These are phyloP conservation scores for rabbit (Oryctolagus cuniculus) DNA, from an alignment of 2,113 vertebrate genomes.

Conservation along the genomic window DNA sequence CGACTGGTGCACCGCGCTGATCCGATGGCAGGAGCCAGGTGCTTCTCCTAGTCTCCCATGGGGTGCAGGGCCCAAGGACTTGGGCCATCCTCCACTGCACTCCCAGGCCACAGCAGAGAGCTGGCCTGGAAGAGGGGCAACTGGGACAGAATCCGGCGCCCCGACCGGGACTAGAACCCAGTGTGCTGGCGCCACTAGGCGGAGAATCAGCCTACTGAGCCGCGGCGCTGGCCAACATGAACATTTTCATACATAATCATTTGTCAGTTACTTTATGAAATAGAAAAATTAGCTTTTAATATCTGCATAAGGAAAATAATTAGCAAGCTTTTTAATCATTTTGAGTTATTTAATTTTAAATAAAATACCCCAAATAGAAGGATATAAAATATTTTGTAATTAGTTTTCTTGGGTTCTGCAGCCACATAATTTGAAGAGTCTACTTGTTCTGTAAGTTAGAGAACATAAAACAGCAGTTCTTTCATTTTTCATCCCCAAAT, in stretches of 20 bases:
- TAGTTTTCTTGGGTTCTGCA: not conserved
- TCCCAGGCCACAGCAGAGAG: no score
- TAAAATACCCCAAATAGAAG: not conserved
- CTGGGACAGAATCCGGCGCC: no score
- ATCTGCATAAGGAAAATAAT: not conserved
- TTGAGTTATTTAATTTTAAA: not conserved
- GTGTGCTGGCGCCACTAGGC: no score
- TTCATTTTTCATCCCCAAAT: not conserved
- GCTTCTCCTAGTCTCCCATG: no score
- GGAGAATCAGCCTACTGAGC: no score
- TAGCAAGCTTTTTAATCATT: not conserved
- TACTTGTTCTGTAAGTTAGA: not conserved
- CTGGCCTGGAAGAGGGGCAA: no score
- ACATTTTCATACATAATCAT: not conserved
- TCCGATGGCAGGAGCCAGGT: no score
- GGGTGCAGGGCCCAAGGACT: no score
- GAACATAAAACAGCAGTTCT: not conserved
- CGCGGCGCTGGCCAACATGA: no score
- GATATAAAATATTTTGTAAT: constrained; percentile 15
- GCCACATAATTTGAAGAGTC: not conserved
- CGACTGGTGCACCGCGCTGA: no score
- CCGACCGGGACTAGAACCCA: no score
- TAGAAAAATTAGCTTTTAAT: constrained; percentile 32
- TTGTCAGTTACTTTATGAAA: not conserved
- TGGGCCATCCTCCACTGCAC: no score